These are phyloP conservation scores for Podarcis siculus DNA, from an alignment of 2,797 vertebrate genomes.

Conservation along the genomic window DNA sequence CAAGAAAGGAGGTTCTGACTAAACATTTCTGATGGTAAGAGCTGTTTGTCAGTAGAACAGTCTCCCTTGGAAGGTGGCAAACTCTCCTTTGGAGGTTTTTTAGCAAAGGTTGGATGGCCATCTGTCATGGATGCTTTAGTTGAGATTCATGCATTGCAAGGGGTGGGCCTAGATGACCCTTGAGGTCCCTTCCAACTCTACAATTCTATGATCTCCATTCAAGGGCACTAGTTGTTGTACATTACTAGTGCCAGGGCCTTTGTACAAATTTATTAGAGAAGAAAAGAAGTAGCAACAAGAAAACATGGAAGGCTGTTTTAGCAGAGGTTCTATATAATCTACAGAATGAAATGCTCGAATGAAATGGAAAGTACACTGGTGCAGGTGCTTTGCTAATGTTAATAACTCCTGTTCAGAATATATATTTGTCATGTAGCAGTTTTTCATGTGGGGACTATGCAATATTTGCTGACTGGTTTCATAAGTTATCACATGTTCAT, in stretches of 20 bases:
- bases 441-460: not conserved
- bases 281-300: not conserved
- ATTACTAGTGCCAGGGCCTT: not conserved
- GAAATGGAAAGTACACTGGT: not conserved
- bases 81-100: no score
- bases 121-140: no score
- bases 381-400: not conserved
- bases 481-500: not conserved
- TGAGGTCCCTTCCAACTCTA: no score
- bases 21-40: no score
- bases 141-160: no score
- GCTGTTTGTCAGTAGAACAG: no score
- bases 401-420: not conserved
- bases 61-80: no score
- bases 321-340: not conserved
- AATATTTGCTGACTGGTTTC: not conserved
- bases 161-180: no score
- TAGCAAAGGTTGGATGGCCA: no score
- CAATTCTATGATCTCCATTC: not conserved
- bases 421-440: not conserved
- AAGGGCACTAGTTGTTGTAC: not conserved
- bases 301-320: not conserved
- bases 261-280: not conserved
- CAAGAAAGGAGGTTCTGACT: no score
- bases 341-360: not conserved